Evolutionary conservation across 2,797 vertebrate species (phyloP).

Genomic region (Margarornis squamiger): DNA sequence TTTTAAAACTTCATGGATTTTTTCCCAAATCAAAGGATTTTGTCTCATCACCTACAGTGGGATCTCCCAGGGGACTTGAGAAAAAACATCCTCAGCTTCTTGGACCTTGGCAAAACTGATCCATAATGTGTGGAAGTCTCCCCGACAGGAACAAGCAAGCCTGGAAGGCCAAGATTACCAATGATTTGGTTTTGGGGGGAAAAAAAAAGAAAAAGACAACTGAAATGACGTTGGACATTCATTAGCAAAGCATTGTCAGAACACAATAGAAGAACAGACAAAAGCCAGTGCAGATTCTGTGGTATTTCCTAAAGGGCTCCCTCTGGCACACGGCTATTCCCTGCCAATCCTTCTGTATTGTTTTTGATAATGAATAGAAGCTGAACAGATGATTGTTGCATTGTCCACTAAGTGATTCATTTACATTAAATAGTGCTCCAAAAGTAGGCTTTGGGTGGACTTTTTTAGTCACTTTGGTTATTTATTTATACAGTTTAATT

Average conservation of each 20-base stretch:
- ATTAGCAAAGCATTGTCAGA: constrained; percentile 60
- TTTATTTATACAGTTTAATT: constrained; percentile 60
- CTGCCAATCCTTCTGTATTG: constrained; percentile 61
- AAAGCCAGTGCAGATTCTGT: constrained; percentile 51
- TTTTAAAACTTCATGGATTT: not conserved
- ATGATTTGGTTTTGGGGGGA: not conserved
- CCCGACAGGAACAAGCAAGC: not conserved
- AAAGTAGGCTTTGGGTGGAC: constrained; percentile 46
- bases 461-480: constrained; percentile 43
- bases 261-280: constrained; percentile 60
- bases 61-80: not conserved
- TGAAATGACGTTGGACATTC: constrained; percentile 19
- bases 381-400: constrained; percentile 66
- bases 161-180: not conserved
- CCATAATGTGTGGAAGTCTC: not conserved
- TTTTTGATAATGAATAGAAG: constrained; percentile 68
- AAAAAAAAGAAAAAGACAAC: not conserved
- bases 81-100: not conserved
- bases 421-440: constrained; percentile 61
- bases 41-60: not conserved
- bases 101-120: not conserved
- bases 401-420: constrained; percentile 69
- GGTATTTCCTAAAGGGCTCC: constrained; percentile 69
- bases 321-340: constrained; percentile 32
- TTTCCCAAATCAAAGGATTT: not conserved